Percentiles rank a stretch among this genome's conserved stretches.
phyloP scores from a whole-genome alignment of 2,113 vertebrate genomes.

The Chaetorhynchus papuensis region DNA sequence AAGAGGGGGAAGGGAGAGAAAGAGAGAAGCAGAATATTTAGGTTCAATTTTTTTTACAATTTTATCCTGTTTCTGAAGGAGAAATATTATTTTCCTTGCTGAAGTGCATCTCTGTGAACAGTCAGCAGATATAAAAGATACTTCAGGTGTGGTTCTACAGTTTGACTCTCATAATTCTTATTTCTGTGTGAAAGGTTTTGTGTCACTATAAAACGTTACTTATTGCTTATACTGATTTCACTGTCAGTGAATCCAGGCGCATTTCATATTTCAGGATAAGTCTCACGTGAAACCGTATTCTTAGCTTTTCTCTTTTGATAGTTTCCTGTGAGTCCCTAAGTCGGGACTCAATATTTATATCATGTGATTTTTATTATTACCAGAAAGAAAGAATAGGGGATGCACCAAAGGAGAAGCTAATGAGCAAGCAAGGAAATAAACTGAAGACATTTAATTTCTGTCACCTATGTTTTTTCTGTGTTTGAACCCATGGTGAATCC shows the following conservation, averaged over 20 bases:
- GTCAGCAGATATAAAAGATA: not conserved
- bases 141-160: not conserved
- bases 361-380: not conserved
- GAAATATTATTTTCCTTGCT: not conserved
- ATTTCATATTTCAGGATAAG: not conserved
- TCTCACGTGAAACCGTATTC: not conserved
- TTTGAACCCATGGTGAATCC: not conserved
- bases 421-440: not conserved
- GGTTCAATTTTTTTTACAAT: not conserved
- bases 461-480: rapidly evolving
- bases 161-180: not conserved
- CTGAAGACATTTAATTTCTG: not conserved
- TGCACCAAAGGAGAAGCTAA: not conserved
- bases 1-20: rapidly evolving
- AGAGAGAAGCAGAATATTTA: not conserved
- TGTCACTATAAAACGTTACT: not conserved
- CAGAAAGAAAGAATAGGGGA: not conserved
- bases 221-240: not conserved
- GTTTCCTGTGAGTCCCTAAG: not conserved
- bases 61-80: not conserved
- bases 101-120: not conserved
- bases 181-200: not conserved
- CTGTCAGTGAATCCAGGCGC: not conserved
- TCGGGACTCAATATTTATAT: not conserved
- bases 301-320: not conserved